Percentiles rank a stretch among this genome's conserved stretches.
phyloP scores from a whole-genome alignment of 2,888 invertebrate species.

The Andrena marginata region DNA sequence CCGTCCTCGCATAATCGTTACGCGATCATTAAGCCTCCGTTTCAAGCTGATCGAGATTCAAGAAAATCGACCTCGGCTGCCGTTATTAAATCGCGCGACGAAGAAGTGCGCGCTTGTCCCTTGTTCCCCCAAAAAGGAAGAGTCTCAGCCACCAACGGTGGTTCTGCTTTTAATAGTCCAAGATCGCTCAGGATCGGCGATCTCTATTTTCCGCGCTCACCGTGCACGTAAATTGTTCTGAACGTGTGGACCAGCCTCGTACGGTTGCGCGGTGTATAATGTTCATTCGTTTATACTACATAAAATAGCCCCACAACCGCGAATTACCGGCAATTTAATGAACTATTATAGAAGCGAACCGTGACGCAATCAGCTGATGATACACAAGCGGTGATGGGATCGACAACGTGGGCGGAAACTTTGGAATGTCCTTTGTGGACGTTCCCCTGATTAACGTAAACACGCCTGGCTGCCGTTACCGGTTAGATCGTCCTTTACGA shows the following conservation, averaged over 20 bases:
- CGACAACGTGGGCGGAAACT: slow-evolving; percentile 41
- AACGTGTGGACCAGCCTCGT: slow-evolving; percentile 18
- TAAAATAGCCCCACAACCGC: slow-evolving; percentile 62
- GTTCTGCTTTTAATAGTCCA: neutral
- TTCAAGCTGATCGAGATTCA: neutral
- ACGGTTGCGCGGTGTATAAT: slow-evolving; percentile 48
- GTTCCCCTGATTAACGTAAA: neutral
- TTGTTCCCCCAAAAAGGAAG: too few species aligned
- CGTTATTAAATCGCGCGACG: too few species aligned
- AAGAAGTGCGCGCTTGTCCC: too few species aligned
- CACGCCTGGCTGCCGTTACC: neutral
- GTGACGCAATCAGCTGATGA: slow-evolving; percentile 63
- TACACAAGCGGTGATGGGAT: slow-evolving; percentile 49
- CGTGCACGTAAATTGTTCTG: slow-evolving; percentile 34
- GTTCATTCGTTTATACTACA: slow-evolving; percentile 61
- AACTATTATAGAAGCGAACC: slow-evolving; percentile 54
- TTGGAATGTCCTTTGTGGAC: slow-evolving; percentile 10
- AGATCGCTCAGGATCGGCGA: neutral
- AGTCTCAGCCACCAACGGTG: too few species aligned
- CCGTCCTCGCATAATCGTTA: slow-evolving; percentile 13
- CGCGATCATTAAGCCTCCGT: slow-evolving; percentile 13
- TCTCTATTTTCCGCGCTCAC: neutral
- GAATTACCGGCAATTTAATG: slow-evolving; percentile 65
- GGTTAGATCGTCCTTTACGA: too few species aligned
- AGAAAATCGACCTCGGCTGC: too few species aligned